phyloP scores from a whole-genome alignment of 2,888 invertebrate genomes.

The Agrotis exclamationis region DNA sequence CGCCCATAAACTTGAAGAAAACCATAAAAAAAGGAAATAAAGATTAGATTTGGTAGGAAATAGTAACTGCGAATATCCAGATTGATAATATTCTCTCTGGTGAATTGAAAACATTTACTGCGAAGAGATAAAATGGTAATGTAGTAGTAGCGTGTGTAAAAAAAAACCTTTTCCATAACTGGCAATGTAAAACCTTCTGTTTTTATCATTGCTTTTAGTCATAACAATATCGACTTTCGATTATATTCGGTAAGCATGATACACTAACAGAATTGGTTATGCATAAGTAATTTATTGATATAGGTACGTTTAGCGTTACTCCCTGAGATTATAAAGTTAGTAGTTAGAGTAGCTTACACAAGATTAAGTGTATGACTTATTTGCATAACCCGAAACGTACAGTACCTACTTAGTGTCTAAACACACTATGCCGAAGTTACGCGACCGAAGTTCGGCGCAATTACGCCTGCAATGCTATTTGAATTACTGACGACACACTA shows the following conservation, averaged over 20 bases:
- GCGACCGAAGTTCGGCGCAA: too few species aligned
- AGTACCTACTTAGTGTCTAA: too few species aligned
- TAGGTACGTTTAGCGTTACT: too few species aligned
- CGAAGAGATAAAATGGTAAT: slow-evolving; percentile 33
- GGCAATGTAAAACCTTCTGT: slow-evolving; percentile 5
- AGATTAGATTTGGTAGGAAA: background rate
- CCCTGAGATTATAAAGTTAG: too few species aligned
- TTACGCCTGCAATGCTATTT: too few species aligned
- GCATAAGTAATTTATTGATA: background rate
- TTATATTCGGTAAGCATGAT: background rate
- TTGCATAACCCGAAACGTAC: too few species aligned
- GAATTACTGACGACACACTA: too few species aligned
- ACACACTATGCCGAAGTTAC: too few species aligned
- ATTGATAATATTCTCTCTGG: background rate
- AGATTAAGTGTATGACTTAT: too few species aligned
- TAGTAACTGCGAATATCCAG: background rate
- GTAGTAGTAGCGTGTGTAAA: slow-evolving; percentile 2
- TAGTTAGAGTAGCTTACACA: too few species aligned
- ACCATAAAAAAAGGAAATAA: background rate
- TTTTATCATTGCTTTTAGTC: slow-evolving; percentile 36
- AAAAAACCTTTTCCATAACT: slow-evolving; percentile 25
- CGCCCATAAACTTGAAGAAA: background rate
- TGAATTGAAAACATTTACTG: slow-evolving; percentile 20
- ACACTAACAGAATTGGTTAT: background rate
- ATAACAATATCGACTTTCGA: slow-evolving; percentile 22